A percentile compares a stretch with the other conserved stretches of the same genome.
Evolutionary conservation across 2,888 invertebrate genomes (phyloP).

Genomic region (Rambutsinella grinnellia): DNA sequence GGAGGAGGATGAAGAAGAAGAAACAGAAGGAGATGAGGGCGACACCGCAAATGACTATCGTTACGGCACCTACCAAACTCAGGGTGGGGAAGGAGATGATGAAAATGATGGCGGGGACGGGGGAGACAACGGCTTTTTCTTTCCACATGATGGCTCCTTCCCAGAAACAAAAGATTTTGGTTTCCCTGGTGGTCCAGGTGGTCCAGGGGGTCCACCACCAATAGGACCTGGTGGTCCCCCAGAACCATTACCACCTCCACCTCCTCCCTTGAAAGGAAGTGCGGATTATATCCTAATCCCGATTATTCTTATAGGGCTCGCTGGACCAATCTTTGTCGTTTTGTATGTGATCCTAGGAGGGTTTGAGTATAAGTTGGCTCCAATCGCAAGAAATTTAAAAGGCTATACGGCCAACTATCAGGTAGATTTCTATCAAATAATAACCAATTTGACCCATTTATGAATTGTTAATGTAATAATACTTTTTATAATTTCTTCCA

Average conservation of each 20-base stretch:
- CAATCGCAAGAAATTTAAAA: slow-evolving; percentile 57
- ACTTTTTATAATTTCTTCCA: slow-evolving; percentile 10
- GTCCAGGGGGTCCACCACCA: slow-evolving; percentile 3
- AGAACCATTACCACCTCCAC: slow-evolving; percentile 37
- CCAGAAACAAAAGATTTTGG: slow-evolving; percentile 33
- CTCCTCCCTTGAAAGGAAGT: slow-evolving; percentile 61
- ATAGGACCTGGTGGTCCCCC: slow-evolving; percentile 28
- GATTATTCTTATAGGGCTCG: slow-evolving; percentile 64
- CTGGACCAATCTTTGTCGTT: slow-evolving; percentile 66
- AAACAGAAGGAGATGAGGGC: slow-evolving; percentile 5
- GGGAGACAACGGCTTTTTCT: background rate
- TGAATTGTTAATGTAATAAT: background rate
- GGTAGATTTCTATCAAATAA: too few species aligned
- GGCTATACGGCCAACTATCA: slow-evolving; percentile 33
- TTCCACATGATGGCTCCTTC: background rate
- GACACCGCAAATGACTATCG: slow-evolving; percentile 12
- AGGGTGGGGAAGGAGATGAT: background rate
- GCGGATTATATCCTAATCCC: slow-evolving; percentile 66
- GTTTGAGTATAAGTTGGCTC: slow-evolving; percentile 63
- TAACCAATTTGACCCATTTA: background rate
- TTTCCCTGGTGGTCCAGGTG: slow-evolving; percentile 3
- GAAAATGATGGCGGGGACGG: background rate
- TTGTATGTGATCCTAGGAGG: slow-evolving; percentile 65
- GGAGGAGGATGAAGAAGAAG: background rate
- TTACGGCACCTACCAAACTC: slow-evolving; percentile 10